These are phyloP conservation scores for Mylabris phalerata DNA, from an alignment of 1,140 invertebrate species.

Conservation along the genomic window DNA sequence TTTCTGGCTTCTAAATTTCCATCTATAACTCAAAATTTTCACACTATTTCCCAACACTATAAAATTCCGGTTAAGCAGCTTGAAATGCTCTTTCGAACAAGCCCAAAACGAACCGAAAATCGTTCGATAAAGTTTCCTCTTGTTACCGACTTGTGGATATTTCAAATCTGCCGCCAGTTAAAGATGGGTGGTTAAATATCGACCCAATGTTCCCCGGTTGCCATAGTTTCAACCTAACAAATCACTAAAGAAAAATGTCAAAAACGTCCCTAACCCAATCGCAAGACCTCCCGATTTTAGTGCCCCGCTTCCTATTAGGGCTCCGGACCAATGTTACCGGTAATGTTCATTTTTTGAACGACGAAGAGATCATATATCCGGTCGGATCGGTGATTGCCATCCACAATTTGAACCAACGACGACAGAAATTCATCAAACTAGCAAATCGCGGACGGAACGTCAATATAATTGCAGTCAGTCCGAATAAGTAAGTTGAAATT, in stretches of 20 bases:
- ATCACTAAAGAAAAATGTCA: not conserved
- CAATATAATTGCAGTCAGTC: slow-evolving; percentile 53
- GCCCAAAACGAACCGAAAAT: too few relatives aligned
- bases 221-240: not conserved
- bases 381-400: slow-evolving; percentile 58
- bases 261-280: not conserved
- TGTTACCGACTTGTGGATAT: too few relatives aligned
- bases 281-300: slow-evolving; percentile 33
- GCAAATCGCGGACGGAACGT: slow-evolving; percentile 48
- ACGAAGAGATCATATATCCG: slow-evolving; percentile 61
- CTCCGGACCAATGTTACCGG: slow-evolving; percentile 50
- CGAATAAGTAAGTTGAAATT: slow-evolving; percentile 53
- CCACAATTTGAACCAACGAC: slow-evolving; percentile 54
- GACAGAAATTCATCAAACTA: slow-evolving; percentile 50
- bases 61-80: too few relatives aligned
- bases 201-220: not conserved
- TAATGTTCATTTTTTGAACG: slow-evolving; percentile 58
- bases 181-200: too few relatives aligned
- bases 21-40: too few relatives aligned
- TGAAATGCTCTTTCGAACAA: too few relatives aligned
- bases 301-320: slow-evolving; percentile 52
- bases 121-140: too few relatives aligned
- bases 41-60: too few relatives aligned
- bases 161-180: too few relatives aligned
- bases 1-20: too few relatives aligned